Evolutionary conservation across 92 coral and sea anemone species (phyloP), one percentile per base, ranked within the genome.

Genomic region (Muricea muricata): DNA sequence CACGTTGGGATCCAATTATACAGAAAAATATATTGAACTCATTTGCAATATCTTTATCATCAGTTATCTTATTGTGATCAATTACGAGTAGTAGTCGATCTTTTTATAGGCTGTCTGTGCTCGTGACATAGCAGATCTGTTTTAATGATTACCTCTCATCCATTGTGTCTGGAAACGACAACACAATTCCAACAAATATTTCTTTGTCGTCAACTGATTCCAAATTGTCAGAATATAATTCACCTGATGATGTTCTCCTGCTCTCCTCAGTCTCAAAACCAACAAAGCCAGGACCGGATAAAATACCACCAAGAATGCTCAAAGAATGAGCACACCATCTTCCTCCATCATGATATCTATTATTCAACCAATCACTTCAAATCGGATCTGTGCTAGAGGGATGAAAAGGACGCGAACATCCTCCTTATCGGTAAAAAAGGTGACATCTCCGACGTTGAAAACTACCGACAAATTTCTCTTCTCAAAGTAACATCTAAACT

Each of bases 51-150:
- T n/a, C n/a, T n/a, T n/a, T n/a, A n/a, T n/a, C n/a, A n/a, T n/a
- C n/a, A n/a, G n/a, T n/a, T n/a, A n/a, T n/a, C n/a, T n/a, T n/a
- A n/a, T n/a, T n/a, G n/a, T n/a, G n/a, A n/a, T n/a, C n/a, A n/a
- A n/a, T n/a, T n/a, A n/a, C n/a, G n/a, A n/a, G n/a, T n/a, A n/a
- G n/a, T n/a, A n/a, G n/a, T n/a, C n/a, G n/a, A n/a, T n/a, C n/a
- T n/a, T n/a, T n/a, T n/a, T n/a, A n/a, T n/a, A n/a, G n/a, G n/a
- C n/a, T n/a, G n/a, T n/a, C n/a, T 21, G 33, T 21, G 33, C 74
- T 21, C 74, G 74, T n/a, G 74, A 66, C 39, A 66, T 66, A n/a
- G 74, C 74, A 13, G 74, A 66, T 11, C 74, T 12, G 74, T 66
- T 66, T 37, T n/a, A n/a, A n/a, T n/a, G n/a, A n/a, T n/a, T n/a